Evolutionary conservation across 2,113 vertebrate genomes (phyloP).

Genomic region (Trematocara zebra): DNA sequence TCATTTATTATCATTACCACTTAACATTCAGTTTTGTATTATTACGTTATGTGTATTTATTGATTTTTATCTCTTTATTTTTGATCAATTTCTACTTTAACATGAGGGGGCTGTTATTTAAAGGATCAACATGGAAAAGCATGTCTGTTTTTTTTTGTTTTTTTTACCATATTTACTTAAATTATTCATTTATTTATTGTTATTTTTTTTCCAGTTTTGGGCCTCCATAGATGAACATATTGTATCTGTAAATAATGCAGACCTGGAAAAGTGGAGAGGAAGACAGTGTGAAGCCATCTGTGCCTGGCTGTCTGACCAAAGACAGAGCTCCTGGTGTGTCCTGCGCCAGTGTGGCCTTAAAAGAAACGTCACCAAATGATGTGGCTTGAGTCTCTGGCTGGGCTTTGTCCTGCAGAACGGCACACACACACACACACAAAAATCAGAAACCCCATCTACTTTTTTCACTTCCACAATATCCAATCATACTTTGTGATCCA

Average conservation of each 20-base stretch:
- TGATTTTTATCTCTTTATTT: not conserved
- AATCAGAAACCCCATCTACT: not conserved
- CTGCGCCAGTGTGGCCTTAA: conserved; percentile 64
- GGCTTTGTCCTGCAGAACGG: conserved; percentile 71
- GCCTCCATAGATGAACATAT: not conserved
- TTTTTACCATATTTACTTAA: not conserved
- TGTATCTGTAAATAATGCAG: not conserved
- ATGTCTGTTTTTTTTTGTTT: not conserved
- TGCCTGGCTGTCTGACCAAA: conserved; percentile 64
- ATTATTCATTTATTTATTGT: not conserved
- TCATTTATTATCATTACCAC: not conserved
- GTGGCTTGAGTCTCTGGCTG: conserved; percentile 72
- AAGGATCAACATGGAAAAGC: not conserved
- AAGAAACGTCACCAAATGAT: conserved; percentile 67
- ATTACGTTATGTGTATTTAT: not conserved
- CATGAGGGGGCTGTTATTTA: not conserved
- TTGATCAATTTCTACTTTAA: not conserved
- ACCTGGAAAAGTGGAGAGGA: conserved; percentile 76
- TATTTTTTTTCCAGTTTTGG: not conserved
- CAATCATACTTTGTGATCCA: not conserved
- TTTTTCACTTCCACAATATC: not conserved
- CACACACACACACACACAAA: not conserved
- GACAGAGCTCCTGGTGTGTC: conserved; percentile 61
- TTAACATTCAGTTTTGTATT: not conserved
- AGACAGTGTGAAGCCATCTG: conserved; percentile 68